Conservation (phyloP, 2,113 vertebrate species). For the Pygoscelis adeliae region DNA sequence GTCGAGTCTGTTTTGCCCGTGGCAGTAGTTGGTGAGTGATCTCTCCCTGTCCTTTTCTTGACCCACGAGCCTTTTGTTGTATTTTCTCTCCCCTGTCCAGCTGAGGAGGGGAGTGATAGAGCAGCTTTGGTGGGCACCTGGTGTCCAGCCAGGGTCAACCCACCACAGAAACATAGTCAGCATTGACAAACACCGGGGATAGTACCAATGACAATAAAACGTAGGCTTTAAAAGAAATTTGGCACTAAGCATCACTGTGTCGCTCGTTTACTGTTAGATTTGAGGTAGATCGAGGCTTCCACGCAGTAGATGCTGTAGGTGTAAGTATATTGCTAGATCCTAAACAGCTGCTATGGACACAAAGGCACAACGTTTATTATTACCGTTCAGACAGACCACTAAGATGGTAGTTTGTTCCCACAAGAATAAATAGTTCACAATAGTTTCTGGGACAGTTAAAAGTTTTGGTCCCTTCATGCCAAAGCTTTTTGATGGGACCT, state of each 20-base stretch:
- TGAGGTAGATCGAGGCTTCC: background rate
- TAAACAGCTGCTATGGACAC: background rate
- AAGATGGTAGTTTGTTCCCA: background rate
- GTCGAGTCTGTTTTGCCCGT: background rate
- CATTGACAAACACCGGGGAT: background rate
- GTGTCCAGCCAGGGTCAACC: background rate
- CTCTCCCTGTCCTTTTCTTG: background rate
- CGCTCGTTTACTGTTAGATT: background rate
- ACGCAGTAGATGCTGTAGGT: background rate
- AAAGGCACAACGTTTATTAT: background rate
- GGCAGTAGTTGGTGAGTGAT: background rate
- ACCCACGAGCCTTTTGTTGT: background rate
- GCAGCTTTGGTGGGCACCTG: background rate
- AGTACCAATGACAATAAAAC: background rate
- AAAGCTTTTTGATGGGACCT: background rate
- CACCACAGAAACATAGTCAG: background rate
- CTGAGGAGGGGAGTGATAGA: background rate
- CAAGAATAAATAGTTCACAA: background rate
- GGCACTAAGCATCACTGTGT: background rate
- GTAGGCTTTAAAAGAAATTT: background rate
- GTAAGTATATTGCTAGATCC: background rate
- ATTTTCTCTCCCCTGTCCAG: background rate
- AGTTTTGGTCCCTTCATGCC: background rate
- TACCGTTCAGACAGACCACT: background rate
- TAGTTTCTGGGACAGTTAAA: background rate